These are phyloP conservation scores for Argyra leucocephala DNA, from an alignment of 2,888 invertebrate species.

Conservation along the genomic window DNA sequence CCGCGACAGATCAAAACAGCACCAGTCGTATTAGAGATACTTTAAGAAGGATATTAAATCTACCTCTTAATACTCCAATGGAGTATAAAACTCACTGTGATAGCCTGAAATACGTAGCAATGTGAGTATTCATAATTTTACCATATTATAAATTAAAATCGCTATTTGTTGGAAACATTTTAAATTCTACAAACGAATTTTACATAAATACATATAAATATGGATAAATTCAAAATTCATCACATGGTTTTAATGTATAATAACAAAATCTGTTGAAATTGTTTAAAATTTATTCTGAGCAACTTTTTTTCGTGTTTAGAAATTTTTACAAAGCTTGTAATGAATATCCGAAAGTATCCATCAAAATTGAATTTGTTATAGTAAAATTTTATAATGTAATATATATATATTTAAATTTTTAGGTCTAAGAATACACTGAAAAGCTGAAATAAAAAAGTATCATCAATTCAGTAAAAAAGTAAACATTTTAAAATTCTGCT, in stretches of 20 bases:
- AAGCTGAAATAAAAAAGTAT: slow-evolving; percentile 41
- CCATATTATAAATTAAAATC: not conserved
- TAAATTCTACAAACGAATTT: no score
- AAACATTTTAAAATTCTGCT: not conserved
- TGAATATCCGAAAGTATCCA: no score
- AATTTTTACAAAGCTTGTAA: no score
- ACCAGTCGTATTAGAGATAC: slow-evolving; percentile 91
- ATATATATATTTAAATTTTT: slow-evolving; percentile 17
- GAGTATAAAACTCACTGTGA: slow-evolving; percentile 85
- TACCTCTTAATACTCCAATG: slow-evolving; percentile 84
- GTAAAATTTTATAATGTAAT: no score
- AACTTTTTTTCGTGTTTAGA: no score
- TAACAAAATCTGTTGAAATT: no score
- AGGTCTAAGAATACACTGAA: slow-evolving; percentile 42
- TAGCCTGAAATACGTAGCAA: slow-evolving; percentile 63
- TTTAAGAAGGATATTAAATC: slow-evolving; percentile 84
- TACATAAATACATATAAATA: no score
- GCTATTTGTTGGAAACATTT: no score
- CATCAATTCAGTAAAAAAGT: slow-evolving; percentile 25
- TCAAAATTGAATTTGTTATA: no score
- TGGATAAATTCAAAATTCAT: no score
- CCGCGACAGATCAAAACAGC: slow-evolving; percentile 78
- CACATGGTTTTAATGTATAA: no score
- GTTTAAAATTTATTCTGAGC: no score
- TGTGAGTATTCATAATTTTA: slow-evolving; percentile 31